These are phyloP conservation scores for Semibalanus balanoides DNA, from an alignment of 1,140 invertebrate species.

Conservation along the genomic window DNA sequence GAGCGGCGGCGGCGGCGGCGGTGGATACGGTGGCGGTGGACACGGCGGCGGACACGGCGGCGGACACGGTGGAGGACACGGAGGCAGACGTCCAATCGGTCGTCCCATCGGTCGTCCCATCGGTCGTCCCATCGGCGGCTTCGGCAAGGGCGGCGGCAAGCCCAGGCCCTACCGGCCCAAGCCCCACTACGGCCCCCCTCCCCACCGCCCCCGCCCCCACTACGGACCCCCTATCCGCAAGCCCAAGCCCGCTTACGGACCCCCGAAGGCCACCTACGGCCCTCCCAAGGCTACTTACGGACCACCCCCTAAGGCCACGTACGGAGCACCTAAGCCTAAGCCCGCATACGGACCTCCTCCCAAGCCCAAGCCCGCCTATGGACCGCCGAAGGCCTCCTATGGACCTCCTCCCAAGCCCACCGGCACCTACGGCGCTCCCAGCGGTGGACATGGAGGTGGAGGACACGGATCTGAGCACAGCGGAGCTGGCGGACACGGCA, in stretches of 20 bases:
- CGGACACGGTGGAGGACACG: neutral
- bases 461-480: neutral
- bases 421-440: neutral
- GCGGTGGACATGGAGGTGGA: neutral
- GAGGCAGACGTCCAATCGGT: neutral
- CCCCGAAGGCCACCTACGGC: slow-evolving; percentile 4
- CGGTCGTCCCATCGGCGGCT: too few relatives aligned
- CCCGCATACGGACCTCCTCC: neutral
- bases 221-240: neutral
- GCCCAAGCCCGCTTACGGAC: neutral
- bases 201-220: neutral
- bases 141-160: neutral
- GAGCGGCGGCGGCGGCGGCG: neutral
- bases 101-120: too few relatives aligned
- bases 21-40: too few relatives aligned
- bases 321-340: slow-evolving; percentile 12
- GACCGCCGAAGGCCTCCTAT: slow-evolving; percentile 13
- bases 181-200: neutral
- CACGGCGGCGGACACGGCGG: neutral
- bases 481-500: neutral
- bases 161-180: neutral
- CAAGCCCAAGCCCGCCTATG: slow-evolving; percentile 13
- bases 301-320: slow-evolving; percentile 7
- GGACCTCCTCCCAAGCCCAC: slow-evolving; percentile 8
- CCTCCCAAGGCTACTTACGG: slow-evolving; percentile 16